phyloP scores from a whole-genome alignment of 64 coral and sea anemone species.

The Dendronephthya gigantea region DNA sequence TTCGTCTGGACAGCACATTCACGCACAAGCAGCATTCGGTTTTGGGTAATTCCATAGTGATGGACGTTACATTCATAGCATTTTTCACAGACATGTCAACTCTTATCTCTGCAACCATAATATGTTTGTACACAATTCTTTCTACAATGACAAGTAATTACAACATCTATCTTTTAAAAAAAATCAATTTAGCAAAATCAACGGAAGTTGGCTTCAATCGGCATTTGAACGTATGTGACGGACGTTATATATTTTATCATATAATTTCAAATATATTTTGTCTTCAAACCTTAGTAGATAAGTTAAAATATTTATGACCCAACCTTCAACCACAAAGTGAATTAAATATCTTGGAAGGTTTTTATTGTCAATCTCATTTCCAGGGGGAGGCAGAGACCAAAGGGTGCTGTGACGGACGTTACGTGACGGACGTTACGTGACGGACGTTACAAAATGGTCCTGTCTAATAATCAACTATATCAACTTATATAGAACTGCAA shows the following conservation, averaged over 20 bases:
- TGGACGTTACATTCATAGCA: not conserved
- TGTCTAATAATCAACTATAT: conserved; percentile 15
- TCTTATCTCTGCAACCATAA: not conserved
- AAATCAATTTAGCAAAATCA: not conserved
- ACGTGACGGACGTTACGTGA: too few relatives aligned
- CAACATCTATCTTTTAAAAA: conserved; percentile 7
- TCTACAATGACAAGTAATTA: not conserved
- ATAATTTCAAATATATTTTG: conserved; percentile 15
- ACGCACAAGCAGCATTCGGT: too few relatives aligned
- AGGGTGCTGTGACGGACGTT: conserved; percentile 12
- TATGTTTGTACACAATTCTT: conserved; percentile 4
- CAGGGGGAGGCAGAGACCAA: not conserved
- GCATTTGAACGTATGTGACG: conserved; percentile 12
- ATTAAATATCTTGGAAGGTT: conserved; percentile 17
- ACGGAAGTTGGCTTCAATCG: not conserved
- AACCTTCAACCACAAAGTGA: conserved; percentile 5
- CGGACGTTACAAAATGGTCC: conserved; percentile 9
- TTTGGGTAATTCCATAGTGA: conserved; percentile 15
- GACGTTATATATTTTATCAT: conserved; percentile 7
- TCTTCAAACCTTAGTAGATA: conserved; percentile 6
- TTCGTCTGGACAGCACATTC: too few relatives aligned
- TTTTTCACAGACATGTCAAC: not conserved
- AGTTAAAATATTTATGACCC: conserved; percentile 18
- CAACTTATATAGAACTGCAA: not conserved
- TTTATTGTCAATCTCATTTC: not conserved